phyloP scores from a whole-genome alignment of 2,113 vertebrate species.

The Serinus canaria region DNA sequence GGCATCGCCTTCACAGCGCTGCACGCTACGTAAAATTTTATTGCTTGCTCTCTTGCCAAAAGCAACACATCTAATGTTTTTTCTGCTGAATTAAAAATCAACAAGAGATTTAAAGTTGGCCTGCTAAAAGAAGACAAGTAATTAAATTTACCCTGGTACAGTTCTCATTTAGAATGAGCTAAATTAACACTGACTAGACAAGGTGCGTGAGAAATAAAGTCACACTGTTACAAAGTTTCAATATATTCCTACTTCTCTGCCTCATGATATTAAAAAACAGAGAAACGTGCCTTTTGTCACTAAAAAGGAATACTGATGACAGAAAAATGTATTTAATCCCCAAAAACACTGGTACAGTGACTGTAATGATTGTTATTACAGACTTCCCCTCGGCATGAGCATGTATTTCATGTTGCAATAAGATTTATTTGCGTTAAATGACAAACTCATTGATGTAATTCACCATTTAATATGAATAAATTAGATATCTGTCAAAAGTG shows the following conservation, averaged over 20 bases:
- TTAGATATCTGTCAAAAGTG: neutral
- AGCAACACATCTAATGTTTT: constrained; percentile 44
- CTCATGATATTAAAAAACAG: neutral
- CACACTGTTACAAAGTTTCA: neutral
- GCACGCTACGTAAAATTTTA: constrained; percentile 53
- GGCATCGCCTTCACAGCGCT: constrained; percentile 8
- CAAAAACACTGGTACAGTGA: neutral
- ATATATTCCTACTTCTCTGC: neutral
- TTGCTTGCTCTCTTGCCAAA: constrained; percentile 46
- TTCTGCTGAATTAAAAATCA: constrained; percentile 63
- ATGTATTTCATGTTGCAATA: neutral
- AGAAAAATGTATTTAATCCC: neutral
- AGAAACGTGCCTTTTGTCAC: neutral
- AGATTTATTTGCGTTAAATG: neutral
- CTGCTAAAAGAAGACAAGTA: constrained; percentile 7
- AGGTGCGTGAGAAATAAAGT: neutral
- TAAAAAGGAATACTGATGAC: neutral
- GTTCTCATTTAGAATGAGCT: neutral
- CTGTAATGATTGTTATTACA: neutral
- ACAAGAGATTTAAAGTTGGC: constrained; percentile 46
- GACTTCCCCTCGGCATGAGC: neutral
- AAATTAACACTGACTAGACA: neutral
- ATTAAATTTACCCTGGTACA: constrained; percentile 21
- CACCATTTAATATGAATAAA: neutral
- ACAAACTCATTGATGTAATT: neutral